Conservation (phyloP, 2,888 invertebrate species). For the Girardia tigrina region DNA sequence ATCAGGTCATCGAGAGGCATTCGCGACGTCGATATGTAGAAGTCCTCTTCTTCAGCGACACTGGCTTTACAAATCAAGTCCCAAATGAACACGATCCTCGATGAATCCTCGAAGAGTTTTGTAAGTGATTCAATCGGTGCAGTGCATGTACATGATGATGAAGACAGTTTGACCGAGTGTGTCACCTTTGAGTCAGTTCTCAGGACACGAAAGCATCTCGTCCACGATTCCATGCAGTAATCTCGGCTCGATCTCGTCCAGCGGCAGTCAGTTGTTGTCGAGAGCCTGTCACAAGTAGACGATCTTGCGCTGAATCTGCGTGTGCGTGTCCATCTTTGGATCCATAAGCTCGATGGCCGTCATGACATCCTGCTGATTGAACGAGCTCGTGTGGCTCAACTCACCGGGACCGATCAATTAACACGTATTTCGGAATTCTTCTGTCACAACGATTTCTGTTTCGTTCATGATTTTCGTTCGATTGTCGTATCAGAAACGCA, state of each 20-base stretch:
- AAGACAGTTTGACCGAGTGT: slow-evolving; percentile 82
- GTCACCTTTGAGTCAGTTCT: slow-evolving; percentile 79
- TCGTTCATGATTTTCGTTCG: not conserved
- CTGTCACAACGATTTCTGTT: slow-evolving; percentile 42
- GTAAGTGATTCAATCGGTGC: slow-evolving; percentile 24
- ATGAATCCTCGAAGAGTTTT: slow-evolving; percentile 5
- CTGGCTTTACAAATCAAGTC: not conserved
- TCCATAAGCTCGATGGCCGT: slow-evolving; percentile 99
- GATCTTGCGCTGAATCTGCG: slow-evolving; percentile 66
- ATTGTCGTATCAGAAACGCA: not conserved
- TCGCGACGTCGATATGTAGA: slow-evolving; percentile 81
- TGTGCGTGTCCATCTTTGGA: slow-evolving; percentile 98
- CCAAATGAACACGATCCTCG: slow-evolving; percentile 24
- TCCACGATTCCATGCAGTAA: slow-evolving; percentile 85
- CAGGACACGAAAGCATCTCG: slow-evolving; percentile 76
- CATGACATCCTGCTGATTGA: slow-evolving; percentile 81
- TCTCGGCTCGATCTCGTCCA: slow-evolving; percentile 57
- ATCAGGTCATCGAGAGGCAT: slow-evolving; percentile 61
- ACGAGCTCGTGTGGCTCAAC: slow-evolving; percentile 66
- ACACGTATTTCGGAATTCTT: slow-evolving; percentile 44
- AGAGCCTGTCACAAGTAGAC: slow-evolving; percentile 73
- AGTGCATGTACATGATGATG: slow-evolving; percentile 79
- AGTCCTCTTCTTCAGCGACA: slow-evolving; percentile 63
- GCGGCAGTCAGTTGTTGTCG: slow-evolving; percentile 54
- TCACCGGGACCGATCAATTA: slow-evolving; percentile 70